phyloP scores from a whole-genome alignment of 1,140 invertebrate genomes.

The Chelonus insularis region DNA sequence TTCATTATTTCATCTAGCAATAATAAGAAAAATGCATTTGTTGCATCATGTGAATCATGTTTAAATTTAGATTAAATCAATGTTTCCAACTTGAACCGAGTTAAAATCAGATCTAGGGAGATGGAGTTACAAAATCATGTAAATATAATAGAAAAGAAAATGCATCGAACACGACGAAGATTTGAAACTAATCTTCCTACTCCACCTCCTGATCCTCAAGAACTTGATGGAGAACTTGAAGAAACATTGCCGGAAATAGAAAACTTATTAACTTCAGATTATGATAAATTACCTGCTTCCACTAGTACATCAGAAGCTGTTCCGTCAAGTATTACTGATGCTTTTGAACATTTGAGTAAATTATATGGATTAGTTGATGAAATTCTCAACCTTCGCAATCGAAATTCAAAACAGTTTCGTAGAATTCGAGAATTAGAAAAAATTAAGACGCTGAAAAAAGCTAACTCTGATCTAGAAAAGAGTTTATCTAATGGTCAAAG shows the following conservation, averaged over 20 bases:
- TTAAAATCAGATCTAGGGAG: no score
- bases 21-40: no score
- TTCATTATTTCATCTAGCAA: no score
- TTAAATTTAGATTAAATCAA: no score
- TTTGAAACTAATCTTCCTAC: slow-evolving; percentile 35
- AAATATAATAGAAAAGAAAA: slow-evolving; percentile 11
- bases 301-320: slow-evolving; percentile 35
- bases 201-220: slow-evolving; percentile 41
- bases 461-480: slow-evolving; percentile 30
- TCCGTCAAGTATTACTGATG: slow-evolving; percentile 59
- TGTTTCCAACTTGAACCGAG: no score
- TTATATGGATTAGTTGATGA: slow-evolving; percentile 76
- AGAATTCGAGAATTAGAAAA: slow-evolving; percentile 74
- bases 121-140: neutral
- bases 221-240: neutral
- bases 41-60: no score
- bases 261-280: neutral
- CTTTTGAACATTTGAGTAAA: slow-evolving; percentile 76
- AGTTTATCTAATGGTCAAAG: slow-evolving; percentile 24
- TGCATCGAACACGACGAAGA: slow-evolving; percentile 14
- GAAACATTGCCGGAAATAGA: neutral
- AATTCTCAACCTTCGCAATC: slow-evolving; percentile 69
- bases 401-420: slow-evolving; percentile 70
- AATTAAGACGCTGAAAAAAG: slow-evolving; percentile 63
- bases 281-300: neutral